Conservation (phyloP, 2,888 invertebrate genomes). For the Agrotis exclamationis region DNA sequence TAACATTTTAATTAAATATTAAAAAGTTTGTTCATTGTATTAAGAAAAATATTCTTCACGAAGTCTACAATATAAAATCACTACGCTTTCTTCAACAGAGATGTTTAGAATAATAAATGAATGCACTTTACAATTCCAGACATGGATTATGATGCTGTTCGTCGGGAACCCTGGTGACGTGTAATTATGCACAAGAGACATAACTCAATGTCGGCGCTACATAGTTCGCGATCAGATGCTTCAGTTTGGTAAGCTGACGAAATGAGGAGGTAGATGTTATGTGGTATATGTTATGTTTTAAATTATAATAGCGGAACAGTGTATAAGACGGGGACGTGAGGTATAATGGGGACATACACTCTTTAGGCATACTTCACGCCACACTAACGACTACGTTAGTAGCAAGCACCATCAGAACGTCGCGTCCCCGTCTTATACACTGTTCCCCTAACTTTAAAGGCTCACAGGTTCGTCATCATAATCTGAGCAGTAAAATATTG, state of each 20-base stretch:
- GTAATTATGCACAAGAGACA: slow-evolving; percentile 35
- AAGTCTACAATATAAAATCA: slow-evolving; percentile 10
- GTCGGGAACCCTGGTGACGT: slow-evolving; percentile 37
- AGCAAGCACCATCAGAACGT: too few species aligned
- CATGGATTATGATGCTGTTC: slow-evolving; percentile 10
- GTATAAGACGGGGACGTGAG: too few species aligned
- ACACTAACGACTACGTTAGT: too few species aligned
- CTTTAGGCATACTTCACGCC: too few species aligned
- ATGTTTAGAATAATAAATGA: slow-evolving; percentile 31
- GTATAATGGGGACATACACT: too few species aligned
- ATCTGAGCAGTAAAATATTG: too few species aligned
- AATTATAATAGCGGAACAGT: too few species aligned
- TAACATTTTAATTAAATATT: too few species aligned
- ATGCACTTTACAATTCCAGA: slow-evolving; percentile 1
- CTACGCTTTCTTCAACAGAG: not conserved
- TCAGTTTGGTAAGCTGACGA: slow-evolving; percentile 12
- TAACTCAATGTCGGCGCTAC: slow-evolving; percentile 32
- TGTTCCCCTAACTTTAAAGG: slow-evolving; percentile 1
- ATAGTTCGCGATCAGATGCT: slow-evolving; percentile 25
- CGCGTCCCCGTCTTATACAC: too few species aligned
- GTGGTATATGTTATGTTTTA: not conserved
- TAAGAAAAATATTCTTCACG: not conserved
- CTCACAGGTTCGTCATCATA: not conserved
- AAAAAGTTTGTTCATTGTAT: not conserved
- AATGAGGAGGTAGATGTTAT: not conserved